Percentiles rank a stretch among this genome's conserved stretches.
phyloP scores from a whole-genome alignment of 2,797 vertebrate species.

The Gambelia wislizenii region DNA sequence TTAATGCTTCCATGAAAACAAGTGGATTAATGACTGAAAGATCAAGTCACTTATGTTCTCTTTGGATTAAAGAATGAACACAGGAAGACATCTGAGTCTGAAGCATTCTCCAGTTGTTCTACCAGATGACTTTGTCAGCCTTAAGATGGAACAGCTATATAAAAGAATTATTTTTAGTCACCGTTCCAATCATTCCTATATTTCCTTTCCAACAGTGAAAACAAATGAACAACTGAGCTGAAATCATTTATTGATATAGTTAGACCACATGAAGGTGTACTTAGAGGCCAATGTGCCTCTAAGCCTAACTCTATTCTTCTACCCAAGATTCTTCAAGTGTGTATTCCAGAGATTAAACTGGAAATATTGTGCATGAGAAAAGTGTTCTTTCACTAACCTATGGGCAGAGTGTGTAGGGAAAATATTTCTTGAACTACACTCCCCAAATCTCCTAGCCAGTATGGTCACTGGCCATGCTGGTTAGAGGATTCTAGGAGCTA shows the following conservation, averaged over 20 bases:
- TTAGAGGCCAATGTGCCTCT: no score
- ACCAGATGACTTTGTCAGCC: background rate
- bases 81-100: background rate
- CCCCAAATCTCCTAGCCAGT: no score
- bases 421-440: no score
- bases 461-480: no score
- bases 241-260: background rate
- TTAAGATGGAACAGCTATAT: background rate
- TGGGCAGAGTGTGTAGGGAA: no score
- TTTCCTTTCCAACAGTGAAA: background rate
- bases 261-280: background rate
- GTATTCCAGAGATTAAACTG: background rate
- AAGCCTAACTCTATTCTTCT: no score
- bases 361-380: background rate
- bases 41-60: background rate
- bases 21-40: slow-evolving; percentile 15
- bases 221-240: background rate
- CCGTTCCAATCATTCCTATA: background rate
- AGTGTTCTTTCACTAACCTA: background rate
- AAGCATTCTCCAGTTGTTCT: background rate
- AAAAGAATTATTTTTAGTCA: background rate
- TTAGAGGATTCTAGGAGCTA: no score
- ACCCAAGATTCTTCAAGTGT: no score
- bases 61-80: background rate
- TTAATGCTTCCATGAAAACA: slow-evolving; percentile 22